Percentiles rank a stretch among this genome's conserved stretches.
phyloP scores from a whole-genome alignment of 2,797 vertebrate genomes.

The Scyliorhinus canicula region DNA sequence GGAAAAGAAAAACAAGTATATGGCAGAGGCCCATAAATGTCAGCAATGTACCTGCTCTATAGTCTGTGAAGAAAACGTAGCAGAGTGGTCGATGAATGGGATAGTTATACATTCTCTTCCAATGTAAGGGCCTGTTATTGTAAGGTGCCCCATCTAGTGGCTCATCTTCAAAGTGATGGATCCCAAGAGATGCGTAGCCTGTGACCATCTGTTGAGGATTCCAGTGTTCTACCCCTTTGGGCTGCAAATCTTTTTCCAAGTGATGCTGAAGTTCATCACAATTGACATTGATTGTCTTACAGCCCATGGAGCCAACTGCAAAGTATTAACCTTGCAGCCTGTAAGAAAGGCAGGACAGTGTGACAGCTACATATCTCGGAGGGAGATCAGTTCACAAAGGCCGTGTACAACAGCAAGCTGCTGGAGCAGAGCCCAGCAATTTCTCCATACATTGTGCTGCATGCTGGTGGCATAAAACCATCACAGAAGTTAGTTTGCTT shows the following conservation, averaged over 20 bases:
- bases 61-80: neutral
- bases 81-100: neutral
- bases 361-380: neutral
- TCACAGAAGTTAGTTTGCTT: neutral
- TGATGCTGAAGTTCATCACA: neutral
- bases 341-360: neutral
- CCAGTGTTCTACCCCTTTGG: neutral
- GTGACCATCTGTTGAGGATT: neutral
- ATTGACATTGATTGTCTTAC: too few relatives aligned
- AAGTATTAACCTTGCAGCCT: neutral
- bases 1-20: neutral
- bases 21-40: neutral
- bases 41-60: neutral
- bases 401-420: neutral
- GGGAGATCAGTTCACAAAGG: neutral
- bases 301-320: neutral
- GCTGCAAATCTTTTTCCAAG: neutral
- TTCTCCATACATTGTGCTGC: neutral
- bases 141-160: neutral
- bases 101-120: neutral
- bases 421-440: neutral
- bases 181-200: neutral
- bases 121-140: neutral
- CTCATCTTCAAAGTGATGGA: neutral
- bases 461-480: neutral